phyloP scores from a whole-genome alignment of 1,140 invertebrate genomes.

The Zaprionus nigranus region DNA sequence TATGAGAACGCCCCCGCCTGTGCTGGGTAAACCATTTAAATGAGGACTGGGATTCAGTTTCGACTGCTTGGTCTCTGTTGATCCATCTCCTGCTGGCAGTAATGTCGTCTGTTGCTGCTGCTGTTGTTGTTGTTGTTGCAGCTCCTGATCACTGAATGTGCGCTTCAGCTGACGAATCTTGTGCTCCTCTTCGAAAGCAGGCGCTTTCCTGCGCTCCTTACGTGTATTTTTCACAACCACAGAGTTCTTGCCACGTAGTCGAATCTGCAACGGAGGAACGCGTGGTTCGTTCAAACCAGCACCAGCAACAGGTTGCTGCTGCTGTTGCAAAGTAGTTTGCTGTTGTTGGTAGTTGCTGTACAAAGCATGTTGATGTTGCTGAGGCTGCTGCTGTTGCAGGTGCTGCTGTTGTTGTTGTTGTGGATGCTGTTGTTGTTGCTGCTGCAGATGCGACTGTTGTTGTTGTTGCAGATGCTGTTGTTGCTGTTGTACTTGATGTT shows the following conservation, averaged over 20 bases:
- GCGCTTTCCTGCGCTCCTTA: slow-evolving; percentile 89
- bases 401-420: slow-evolving; percentile 25
- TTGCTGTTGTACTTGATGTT: not conserved
- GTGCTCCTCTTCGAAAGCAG: slow-evolving; percentile 34
- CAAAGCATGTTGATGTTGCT: slow-evolving; percentile 54
- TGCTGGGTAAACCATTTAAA: slow-evolving; percentile 60
- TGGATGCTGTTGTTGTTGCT: slow-evolving; percentile 27
- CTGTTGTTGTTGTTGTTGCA: slow-evolving; percentile 45
- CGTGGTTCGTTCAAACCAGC: slow-evolving; percentile 88
- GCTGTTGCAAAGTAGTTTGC: slow-evolving; percentile 20
- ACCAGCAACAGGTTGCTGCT: slow-evolving; percentile 23
- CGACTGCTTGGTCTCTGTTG: slow-evolving; percentile 52
- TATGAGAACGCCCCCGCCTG: slow-evolving; percentile 39
- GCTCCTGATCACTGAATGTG: slow-evolving; percentile 55
- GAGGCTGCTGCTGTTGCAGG: slow-evolving; percentile 41
- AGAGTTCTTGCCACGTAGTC: slow-evolving; percentile 92
- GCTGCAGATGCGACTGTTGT: slow-evolving; percentile 25
- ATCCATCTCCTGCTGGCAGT: slow-evolving; percentile 27
- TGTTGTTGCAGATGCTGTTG: slow-evolving; percentile 56
- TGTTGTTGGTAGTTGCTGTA: slow-evolving; percentile 66
- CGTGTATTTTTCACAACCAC: slow-evolving; percentile 94
- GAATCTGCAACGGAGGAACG: slow-evolving; percentile 95
- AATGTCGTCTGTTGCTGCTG: not conserved
- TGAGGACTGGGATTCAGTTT: slow-evolving; percentile 55
- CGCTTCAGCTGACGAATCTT: slow-evolving; percentile 59